Percentiles rank a stretch among this genome's conserved stretches.
phyloP scores from a whole-genome alignment of 2,888 invertebrate species.

The Apantesis nais region DNA sequence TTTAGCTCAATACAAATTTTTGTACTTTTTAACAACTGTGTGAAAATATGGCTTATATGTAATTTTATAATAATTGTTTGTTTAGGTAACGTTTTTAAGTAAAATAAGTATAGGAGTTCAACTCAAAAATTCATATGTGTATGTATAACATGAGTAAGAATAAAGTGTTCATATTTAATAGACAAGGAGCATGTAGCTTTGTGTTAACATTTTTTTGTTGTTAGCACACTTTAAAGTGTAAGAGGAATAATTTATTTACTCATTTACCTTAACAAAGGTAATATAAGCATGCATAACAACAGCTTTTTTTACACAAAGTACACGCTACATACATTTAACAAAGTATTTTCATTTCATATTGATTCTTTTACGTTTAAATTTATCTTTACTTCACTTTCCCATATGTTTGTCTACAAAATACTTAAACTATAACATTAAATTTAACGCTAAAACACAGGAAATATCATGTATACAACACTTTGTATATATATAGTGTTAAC shows the following conservation, averaged over 20 bases:
- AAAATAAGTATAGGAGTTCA: too few species aligned
- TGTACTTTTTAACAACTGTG: not conserved
- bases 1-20: not conserved
- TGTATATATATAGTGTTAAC: not conserved
- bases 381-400: too few species aligned
- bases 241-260: conserved; percentile 51
- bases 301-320: conserved; percentile 23
- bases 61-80: not conserved
- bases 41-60: too few species aligned
- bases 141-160: not conserved
- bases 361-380: too few species aligned
- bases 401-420: not conserved
- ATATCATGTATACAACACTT: too few species aligned
- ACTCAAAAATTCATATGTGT: not conserved
- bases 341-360: not conserved
- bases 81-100: too few species aligned
- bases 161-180: not conserved
- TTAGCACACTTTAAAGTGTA: conserved; percentile 49
- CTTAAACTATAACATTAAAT: too few species aligned
- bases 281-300: conserved; percentile 21
- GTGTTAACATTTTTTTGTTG: conserved; percentile 39
- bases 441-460: too few species aligned
- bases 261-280: conserved; percentile 48
- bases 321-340: not conserved
- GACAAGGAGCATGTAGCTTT: conserved; percentile 32